phyloP scores from a whole-genome alignment of 2,113 vertebrate species.

The Pygoscelis adeliae region DNA sequence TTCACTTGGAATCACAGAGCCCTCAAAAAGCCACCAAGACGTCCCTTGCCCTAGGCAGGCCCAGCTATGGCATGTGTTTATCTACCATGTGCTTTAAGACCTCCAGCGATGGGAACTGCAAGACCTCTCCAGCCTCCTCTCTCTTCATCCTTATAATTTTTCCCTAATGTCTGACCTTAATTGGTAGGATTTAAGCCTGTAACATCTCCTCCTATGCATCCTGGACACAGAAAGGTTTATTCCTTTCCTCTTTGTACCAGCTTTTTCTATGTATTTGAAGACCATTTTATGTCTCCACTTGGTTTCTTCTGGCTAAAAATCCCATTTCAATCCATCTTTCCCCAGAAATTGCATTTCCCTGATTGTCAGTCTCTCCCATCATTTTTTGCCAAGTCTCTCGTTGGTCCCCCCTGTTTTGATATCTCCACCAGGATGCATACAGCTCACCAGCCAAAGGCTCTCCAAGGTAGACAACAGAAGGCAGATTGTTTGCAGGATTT shows the following conservation, averaged over 20 bases:
- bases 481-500: background rate
- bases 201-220: background rate
- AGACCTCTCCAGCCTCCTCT: background rate
- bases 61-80: background rate
- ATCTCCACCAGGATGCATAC: background rate
- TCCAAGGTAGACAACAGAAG: background rate
- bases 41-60: background rate
- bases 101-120: background rate
- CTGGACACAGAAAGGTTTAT: background rate
- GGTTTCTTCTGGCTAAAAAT: background rate
- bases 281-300: background rate
- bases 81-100: background rate
- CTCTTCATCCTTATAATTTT: background rate
- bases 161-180: background rate
- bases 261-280: background rate
- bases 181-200: background rate
- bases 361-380: background rate
- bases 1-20: background rate
- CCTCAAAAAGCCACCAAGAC: background rate
- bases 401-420: background rate
- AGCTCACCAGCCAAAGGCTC: background rate
- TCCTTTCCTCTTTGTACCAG: background rate
- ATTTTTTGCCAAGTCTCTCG: background rate
- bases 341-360: background rate
- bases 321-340: background rate